These are phyloP conservation scores for Ormyrus pomaceus DNA, from an alignment of 2,888 invertebrate genomes.

Conservation along the genomic window DNA sequence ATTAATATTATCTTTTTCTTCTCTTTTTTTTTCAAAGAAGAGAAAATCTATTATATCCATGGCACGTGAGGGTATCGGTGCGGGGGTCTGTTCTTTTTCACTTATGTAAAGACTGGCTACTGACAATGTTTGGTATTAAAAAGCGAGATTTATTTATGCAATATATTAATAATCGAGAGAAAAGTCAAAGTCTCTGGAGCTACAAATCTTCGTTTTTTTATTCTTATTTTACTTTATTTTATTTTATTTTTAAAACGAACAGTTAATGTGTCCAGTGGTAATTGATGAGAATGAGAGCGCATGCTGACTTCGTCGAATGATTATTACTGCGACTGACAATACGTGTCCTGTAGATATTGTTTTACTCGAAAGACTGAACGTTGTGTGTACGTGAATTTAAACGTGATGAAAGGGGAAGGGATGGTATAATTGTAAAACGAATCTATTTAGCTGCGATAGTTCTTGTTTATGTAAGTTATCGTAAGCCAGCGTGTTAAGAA, in stretches of 20 bases:
- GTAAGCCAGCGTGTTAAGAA: constrained; percentile 53
- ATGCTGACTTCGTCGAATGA: constrained; percentile 50
- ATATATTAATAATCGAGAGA: constrained; percentile 30
- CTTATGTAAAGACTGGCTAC: constrained; percentile 52
- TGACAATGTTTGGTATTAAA: constrained; percentile 53
- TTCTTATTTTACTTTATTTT: constrained; percentile 28
- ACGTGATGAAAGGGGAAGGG: constrained; percentile 34
- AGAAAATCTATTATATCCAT: constrained; percentile 63
- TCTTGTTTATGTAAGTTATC: constrained; percentile 57
- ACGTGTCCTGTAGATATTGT: constrained; percentile 67
- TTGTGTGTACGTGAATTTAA: constrained; percentile 61
- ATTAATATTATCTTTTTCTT: constrained; percentile 33
- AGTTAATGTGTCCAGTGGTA: constrained; percentile 52
- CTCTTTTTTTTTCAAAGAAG: constrained; percentile 42
- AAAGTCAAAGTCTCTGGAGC: constrained; percentile 24
- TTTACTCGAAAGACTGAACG: constrained; percentile 71
- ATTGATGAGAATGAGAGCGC: constrained; percentile 47
- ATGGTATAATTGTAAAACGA: constrained; percentile 54
- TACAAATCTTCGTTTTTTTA: constrained; percentile 35
- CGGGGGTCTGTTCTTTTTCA: constrained; percentile 61
- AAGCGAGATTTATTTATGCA: constrained; percentile 51
- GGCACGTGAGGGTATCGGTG: constrained; percentile 62
- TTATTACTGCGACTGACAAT: constrained; percentile 67
- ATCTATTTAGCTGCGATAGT: constrained; percentile 54
- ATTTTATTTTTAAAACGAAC: constrained; percentile 51